A percentile compares a stretch with the other conserved stretches of the same genome.
Conservation (phyloP, 64 coral and sea anemone genomes). For the Montipora sp. region DNA sequence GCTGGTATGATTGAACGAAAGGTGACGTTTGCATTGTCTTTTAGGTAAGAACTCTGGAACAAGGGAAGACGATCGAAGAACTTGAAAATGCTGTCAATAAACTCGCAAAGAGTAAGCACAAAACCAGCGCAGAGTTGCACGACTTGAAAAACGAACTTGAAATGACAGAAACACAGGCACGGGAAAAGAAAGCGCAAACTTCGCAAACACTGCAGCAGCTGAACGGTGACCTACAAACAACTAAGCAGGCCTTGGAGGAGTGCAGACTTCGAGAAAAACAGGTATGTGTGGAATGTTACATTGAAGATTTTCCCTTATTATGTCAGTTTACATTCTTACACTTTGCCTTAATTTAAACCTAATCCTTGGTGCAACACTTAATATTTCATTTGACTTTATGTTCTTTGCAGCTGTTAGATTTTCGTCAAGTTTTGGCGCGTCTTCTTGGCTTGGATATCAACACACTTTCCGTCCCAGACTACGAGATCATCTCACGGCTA, state of each 20-base stretch:
- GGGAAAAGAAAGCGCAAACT: constrained; percentile 75
- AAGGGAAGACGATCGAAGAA: constrained; percentile 87
- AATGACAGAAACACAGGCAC: constrained; percentile 69
- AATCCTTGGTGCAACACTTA: neutral
- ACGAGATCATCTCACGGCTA: constrained; percentile 96
- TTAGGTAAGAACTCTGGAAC: constrained; percentile 87
- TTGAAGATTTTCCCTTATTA: neutral
- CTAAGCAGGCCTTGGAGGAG: constrained; percentile 90
- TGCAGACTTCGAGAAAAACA: constrained; percentile 86
- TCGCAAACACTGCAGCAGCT: constrained; percentile 68
- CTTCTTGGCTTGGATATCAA: constrained; percentile 92
- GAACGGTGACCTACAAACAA: constrained; percentile 75
- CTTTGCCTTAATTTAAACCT: neutral
- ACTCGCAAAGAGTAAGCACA: constrained; percentile 96
- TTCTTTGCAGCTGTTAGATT: constrained; percentile 79
- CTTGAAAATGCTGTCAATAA: constrained; percentile 90
- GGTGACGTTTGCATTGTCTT: neutral
- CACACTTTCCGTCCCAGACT: constrained; percentile 96
- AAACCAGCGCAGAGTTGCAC: constrained; percentile 76
- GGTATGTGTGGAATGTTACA: constrained; percentile 11
- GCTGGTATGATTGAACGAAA: too few species aligned
- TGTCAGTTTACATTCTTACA: too few species aligned
- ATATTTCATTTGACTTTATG: neutral
- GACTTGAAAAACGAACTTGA: constrained; percentile 87
- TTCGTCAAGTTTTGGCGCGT: constrained; percentile 94